phyloP scores from a whole-genome alignment of 2,888 invertebrate genomes.

The Dinocampus coccinellae region DNA sequence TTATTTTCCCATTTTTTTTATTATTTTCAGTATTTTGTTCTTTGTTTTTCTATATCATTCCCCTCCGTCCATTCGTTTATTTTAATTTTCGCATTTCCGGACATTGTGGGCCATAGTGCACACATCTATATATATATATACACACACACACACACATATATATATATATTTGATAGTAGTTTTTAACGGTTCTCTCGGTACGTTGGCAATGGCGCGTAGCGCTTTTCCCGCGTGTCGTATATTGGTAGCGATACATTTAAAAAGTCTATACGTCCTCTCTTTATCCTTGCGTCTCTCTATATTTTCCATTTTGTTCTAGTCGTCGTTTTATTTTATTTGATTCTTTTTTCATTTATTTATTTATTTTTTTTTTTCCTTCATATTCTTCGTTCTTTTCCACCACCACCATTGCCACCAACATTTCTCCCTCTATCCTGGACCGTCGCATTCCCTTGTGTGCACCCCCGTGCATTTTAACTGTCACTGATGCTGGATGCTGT shows the following conservation, averaged over 20 bases:
- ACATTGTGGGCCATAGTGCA: background rate
- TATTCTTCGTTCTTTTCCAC: no score
- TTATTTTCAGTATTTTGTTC: background rate
- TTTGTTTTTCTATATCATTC: background rate
- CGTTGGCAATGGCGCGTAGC: constrained; percentile 7
- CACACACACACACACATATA: no score
- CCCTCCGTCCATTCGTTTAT: constrained; percentile 46
- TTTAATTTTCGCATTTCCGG: constrained; percentile 49
- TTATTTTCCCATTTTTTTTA: background rate
- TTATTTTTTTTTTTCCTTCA: constrained; percentile 26
- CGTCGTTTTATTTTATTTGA: background rate
- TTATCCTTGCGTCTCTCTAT: constrained; percentile 11
- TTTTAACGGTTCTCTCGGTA: constrained; percentile 30
- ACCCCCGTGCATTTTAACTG: background rate
- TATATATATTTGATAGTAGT: no score
- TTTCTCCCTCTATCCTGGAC: no score
- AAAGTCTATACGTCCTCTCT: background rate
- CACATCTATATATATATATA: no score
- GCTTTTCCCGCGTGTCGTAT: constrained; percentile 27
- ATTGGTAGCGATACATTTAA: constrained; percentile 43
- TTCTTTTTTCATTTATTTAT: background rate
- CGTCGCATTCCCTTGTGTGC: background rate
- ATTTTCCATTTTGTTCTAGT: constrained; percentile 5
- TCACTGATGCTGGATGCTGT: constrained; percentile 13
- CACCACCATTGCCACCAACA: no score